Conservation (phyloP, 2,113 vertebrate species). For the Mystacornis crossleyi region DNA sequence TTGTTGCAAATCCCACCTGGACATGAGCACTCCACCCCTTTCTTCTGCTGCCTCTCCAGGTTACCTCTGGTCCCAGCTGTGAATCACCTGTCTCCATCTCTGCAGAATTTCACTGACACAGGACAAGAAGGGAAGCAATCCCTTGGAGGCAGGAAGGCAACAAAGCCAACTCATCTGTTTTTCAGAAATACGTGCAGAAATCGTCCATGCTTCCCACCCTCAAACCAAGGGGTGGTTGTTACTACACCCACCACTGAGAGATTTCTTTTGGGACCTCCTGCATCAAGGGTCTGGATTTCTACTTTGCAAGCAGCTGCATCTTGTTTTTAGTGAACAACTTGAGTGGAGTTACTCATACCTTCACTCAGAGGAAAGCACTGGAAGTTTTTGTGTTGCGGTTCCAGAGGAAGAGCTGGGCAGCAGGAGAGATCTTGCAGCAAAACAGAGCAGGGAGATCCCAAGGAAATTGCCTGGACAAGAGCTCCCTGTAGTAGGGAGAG, state of each 20-base stretch:
- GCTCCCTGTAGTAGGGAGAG: background rate
- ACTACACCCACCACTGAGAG: background rate
- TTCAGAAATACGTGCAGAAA: background rate
- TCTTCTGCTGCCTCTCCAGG: background rate
- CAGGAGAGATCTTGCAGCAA: background rate
- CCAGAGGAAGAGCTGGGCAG: background rate
- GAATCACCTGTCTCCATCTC: background rate
- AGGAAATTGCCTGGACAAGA: background rate
- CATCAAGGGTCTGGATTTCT: background rate
- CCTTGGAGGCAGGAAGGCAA: background rate
- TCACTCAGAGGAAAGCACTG: background rate
- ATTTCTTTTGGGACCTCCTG: background rate
- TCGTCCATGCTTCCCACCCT: background rate
- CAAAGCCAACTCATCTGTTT: background rate
- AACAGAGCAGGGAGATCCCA: background rate
- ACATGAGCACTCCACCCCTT: background rate
- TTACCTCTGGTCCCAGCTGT: background rate
- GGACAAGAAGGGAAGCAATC: background rate
- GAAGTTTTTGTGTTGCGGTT: background rate
- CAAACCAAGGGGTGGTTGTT: accelerated
- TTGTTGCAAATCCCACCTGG: background rate
- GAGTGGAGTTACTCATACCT: background rate
- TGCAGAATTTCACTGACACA: background rate
- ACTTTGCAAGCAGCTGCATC: background rate
- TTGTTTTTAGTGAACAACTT: background rate